phyloP scores from a whole-genome alignment of 2,113 vertebrate species.

The Ramphastos sulfuratus region DNA sequence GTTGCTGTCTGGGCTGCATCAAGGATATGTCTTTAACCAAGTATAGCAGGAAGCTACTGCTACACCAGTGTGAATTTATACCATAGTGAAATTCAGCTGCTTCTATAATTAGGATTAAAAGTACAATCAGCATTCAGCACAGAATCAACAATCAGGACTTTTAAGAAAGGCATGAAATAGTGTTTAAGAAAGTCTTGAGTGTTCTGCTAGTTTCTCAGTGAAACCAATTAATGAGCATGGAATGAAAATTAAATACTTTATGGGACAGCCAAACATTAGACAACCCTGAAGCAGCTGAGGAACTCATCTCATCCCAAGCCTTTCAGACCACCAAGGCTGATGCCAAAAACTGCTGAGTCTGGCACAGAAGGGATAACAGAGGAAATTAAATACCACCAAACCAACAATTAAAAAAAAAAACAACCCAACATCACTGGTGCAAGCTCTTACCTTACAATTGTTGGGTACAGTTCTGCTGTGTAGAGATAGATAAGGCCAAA shows the following conservation, averaged over 20 bases:
- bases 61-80: background rate
- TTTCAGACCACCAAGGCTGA: background rate
- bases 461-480: constrained; percentile 93
- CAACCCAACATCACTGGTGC: background rate
- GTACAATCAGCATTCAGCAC: background rate
- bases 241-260: background rate
- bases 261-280: background rate
- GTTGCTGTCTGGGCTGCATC: no score
- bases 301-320: background rate
- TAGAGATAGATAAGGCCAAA: constrained; percentile 93
- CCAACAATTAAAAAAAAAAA: background rate
- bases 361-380: background rate
- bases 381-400: background rate
- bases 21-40: background rate
- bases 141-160: background rate
- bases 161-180: background rate
- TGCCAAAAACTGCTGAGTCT: background rate
- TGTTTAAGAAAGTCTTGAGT: background rate
- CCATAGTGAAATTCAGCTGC: background rate
- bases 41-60: background rate
- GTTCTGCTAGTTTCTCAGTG: background rate
- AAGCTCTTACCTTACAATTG: constrained; percentile 84
- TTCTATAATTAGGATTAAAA: constrained; percentile 10
- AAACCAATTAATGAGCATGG: background rate
- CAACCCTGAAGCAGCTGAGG: background rate